Evolutionary conservation across 2,888 invertebrate genomes (phyloP), one percentile per base, ranked within the genome.

Genomic region (Ephialtes manifestator): DNA sequence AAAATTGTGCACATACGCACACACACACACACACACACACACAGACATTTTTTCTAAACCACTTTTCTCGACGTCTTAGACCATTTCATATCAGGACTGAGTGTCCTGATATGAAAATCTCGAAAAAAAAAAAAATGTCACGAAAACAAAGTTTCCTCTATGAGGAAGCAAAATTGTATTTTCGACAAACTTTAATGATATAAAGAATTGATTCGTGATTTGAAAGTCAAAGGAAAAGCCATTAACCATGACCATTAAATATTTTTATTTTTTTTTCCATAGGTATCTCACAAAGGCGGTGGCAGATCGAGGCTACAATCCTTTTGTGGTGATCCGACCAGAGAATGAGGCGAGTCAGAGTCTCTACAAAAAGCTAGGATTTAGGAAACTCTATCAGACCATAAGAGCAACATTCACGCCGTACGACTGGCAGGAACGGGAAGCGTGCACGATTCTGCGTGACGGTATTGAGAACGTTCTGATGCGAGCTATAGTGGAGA

Each of bases 341-440:
- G 97, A 97, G 94, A 98, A 98, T 94, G 97, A 97, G 94, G 97
- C 98, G 87, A 97, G 97, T 88, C 96, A 97, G 92, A 97, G 96
- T 91, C 96, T 98, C 79, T 98, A 98, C 94, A 96, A 96, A 89
- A 98, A 98, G 94, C 95, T 98, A 91, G 97, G 97, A 91, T 98
- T 97, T 95, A 96, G 96, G 93, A 97, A 96, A 94, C 96, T 96
- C 90, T 98, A 97, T 94, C 96, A 97, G 94, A 97, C 97, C 90
- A 97, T 97, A 88, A 96, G 97, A 90, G 97, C 97, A 93, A 96
- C 97, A 88, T 95, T 97, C 93, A 96, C 96, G 93, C 96, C 96
- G 71, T 92, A 94, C 83, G 93, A 93, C 79, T 94, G 91, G 91
- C 88, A 89, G 43, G 91, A 92, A 55, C 83, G 85, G 48, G 90